Evolutionary conservation across 2,888 invertebrate genomes (phyloP), one percentile per base, ranked within the genome.

Genomic region (Drosophila greeni): DNA sequence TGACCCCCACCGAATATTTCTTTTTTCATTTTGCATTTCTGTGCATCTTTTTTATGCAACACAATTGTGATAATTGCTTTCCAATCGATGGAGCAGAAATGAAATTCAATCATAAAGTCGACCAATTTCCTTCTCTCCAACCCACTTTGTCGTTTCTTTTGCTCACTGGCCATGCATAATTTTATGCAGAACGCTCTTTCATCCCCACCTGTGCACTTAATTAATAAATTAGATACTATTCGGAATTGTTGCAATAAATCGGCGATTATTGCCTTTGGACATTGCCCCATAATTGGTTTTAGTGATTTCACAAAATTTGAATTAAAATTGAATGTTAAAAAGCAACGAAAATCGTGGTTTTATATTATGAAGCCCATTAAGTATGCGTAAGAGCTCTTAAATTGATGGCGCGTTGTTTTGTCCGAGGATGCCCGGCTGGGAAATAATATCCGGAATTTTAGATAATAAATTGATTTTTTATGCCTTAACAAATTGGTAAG

Each of bases 31-130:
- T 56, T 29, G 43, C 43, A 26, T 26, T 43, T 42, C 29, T 34
- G 1, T 62, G 40, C 52, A 60, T 49, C 49, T 52, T 57, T 48
- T 62, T 47, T 62, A 40, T 49, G 49, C 52, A 43, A 58, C 48
- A 67, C 58, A 78, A 81, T 80, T 76, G 76, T 73, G 68, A 73
- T 82, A 84, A 86, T 85, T 80, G 80, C 70, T 86, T 86, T 86
- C 76, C 85, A 82, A 77, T 77, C 73, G 66, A 82, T 74, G 66
- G 66, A 83, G 85, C 86, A 73, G 54, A 64, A 80, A 61, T 45
- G 70, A 69, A 80, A 72, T 74, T 75, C 66, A 81, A 74, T 79
- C 61, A 72, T 49, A 42, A 67, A 66, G 56, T 62, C 64, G 49
- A 18, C 14, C 37, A 11, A 39, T 45, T 54, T 48, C 5, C 20